Evolutionary conservation across 2,888 invertebrate genomes (phyloP).

Genomic region (Euphydryas editha): DNA sequence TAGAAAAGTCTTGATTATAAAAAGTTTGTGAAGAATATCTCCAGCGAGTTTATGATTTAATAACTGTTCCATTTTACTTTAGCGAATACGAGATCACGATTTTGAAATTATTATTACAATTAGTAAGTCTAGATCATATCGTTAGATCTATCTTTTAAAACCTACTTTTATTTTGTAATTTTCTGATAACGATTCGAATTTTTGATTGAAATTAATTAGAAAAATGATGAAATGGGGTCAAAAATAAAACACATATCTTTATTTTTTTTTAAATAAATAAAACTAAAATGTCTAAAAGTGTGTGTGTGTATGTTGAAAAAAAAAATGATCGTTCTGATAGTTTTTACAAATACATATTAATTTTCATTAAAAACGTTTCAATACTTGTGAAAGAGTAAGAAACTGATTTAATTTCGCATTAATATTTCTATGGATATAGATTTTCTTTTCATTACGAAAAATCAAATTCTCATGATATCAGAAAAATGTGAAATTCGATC

Average conservation of each 20-base stretch:
- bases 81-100: background rate
- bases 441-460: background rate
- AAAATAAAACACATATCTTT: too few relatives aligned
- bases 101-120: background rate
- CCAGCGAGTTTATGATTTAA: slow-evolving; percentile 14
- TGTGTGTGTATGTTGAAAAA: too few relatives aligned
- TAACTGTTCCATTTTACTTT: slow-evolving; percentile 16
- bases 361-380: too few relatives aligned
- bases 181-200: background rate
- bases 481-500: slow-evolving; percentile 20
- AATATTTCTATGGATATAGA: background rate
- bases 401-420: background rate
- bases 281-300: too few relatives aligned
- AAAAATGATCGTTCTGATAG: too few relatives aligned
- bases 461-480: background rate
- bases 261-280: too few relatives aligned
- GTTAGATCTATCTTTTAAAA: background rate
- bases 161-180: background rate
- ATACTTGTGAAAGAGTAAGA: background rate
- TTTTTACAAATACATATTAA: too few relatives aligned
- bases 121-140: background rate
- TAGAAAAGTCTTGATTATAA: slow-evolving; percentile 17
- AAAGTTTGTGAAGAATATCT: background rate
- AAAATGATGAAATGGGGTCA: too few relatives aligned
- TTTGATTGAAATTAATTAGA: too few relatives aligned